These are phyloP conservation scores for Diploscapter pachys DNA, from an alignment of 1,140 invertebrate genomes.

Conservation along the genomic window DNA sequence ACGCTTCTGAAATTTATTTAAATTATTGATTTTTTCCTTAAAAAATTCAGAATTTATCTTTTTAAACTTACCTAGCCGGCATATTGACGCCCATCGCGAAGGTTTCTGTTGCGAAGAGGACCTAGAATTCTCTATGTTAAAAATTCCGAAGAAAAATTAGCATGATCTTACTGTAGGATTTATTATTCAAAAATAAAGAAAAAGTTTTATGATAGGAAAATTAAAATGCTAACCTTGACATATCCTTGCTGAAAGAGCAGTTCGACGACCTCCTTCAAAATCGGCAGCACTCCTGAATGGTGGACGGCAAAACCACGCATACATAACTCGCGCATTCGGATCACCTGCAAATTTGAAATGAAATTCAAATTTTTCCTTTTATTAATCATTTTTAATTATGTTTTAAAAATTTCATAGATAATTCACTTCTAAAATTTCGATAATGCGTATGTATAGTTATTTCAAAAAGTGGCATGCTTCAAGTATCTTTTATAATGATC, in stretches of 20 bases:
- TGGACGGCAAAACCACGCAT: slow-evolving; percentile 87
- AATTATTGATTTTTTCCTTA: too few species aligned
- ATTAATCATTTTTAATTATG: too few species aligned
- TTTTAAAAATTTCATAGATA: too few species aligned
- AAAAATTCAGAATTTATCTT: too few species aligned
- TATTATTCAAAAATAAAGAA: not conserved
- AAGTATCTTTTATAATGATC: too few species aligned
- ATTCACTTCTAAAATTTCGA: too few species aligned
- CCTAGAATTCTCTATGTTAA: slow-evolving; percentile 13
- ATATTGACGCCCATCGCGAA: slow-evolving; percentile 99
- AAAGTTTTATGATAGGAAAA: not conserved
- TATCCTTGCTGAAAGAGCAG: slow-evolving; percentile 86
- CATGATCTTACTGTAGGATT: too few species aligned
- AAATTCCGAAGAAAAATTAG: not conserved
- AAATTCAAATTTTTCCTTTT: not conserved
- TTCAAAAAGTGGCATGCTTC: too few species aligned
- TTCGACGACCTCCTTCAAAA: slow-evolving; percentile 95
- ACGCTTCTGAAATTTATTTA: slow-evolving; percentile 68
- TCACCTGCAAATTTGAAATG: slow-evolving; percentile 62
- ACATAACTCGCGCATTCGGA: slow-evolving; percentile 73
- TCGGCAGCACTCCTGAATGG: slow-evolving; percentile 92
- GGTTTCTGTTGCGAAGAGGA: slow-evolving; percentile 91
- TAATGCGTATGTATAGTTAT: too few species aligned
- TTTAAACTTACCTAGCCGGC: slow-evolving; percentile 69
- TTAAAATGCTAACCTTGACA: slow-evolving; percentile 70